These are phyloP conservation scores for Brenthis daphne DNA, from an alignment of 2,888 invertebrate genomes.

Conservation along the genomic window DNA sequence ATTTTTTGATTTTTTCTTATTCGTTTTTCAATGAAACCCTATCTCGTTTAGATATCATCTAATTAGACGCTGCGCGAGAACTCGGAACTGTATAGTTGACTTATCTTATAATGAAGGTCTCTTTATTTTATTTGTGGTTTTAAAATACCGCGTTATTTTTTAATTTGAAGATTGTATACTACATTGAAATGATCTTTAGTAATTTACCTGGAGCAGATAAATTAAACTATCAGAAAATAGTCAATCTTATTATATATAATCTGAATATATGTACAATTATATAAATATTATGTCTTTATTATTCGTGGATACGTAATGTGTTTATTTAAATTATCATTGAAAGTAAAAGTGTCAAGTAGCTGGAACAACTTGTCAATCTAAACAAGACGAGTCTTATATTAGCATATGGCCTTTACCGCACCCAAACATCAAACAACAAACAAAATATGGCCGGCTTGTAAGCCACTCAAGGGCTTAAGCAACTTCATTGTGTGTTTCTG, in stretches of 20 bases:
- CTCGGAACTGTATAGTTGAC: slow-evolving; percentile 38
- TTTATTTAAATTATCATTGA: slow-evolving; percentile 37
- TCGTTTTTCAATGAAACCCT: slow-evolving; percentile 47
- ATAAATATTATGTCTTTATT: too few relatives aligned
- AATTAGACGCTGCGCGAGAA: slow-evolving; percentile 64
- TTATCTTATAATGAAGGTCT: slow-evolving; percentile 5
- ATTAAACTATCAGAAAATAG: too few relatives aligned
- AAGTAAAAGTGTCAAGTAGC: slow-evolving; percentile 63
- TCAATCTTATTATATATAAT: too few relatives aligned
- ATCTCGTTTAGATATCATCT: slow-evolving; percentile 49
- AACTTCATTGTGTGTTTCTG: not conserved
- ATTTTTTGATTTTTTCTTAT: slow-evolving; percentile 54
- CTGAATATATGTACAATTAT: too few relatives aligned
- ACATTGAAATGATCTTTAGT: too few relatives aligned
- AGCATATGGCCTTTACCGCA: slow-evolving; percentile 66
- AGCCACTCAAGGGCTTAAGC: slow-evolving; percentile 11
- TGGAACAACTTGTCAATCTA: slow-evolving; percentile 50
- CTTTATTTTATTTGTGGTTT: not conserved
- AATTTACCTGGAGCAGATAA: too few relatives aligned
- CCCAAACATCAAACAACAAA: slow-evolving; percentile 41
- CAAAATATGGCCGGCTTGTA: slow-evolving; percentile 31
- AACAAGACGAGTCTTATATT: slow-evolving; percentile 55
- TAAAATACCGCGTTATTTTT: not conserved
- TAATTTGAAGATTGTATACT: not conserved
- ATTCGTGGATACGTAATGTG: not conserved